These are phyloP conservation scores for Crocodylus rhombifer DNA, from an alignment of 2,797 vertebrate genomes.

Conservation along the genomic window DNA sequence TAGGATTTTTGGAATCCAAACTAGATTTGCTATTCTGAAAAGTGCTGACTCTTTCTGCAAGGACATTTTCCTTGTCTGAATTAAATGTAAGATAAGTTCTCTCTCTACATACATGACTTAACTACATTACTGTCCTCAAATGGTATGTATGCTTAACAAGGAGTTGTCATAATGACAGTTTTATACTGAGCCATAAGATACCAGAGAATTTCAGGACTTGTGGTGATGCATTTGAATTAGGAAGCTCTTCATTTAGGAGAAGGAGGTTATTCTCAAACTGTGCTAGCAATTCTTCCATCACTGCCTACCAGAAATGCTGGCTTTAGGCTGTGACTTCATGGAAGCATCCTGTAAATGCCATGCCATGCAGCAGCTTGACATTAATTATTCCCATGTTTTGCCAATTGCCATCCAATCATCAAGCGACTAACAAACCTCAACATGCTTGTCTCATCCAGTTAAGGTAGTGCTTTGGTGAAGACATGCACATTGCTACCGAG, in stretches of 20 bases:
- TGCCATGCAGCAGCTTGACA: conserved; percentile 56
- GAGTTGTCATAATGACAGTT: background rate
- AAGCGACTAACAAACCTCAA: background rate
- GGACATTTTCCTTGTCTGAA: background rate
- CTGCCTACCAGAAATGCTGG: conserved; percentile 80
- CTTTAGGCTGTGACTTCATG: conserved; percentile 85
- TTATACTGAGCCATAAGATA: background rate
- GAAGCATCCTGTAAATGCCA: conserved; percentile 73
- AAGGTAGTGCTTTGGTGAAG: background rate
- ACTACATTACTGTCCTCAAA: background rate
- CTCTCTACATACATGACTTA: fast-evolving
- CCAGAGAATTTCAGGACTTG: background rate
- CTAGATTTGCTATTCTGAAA: background rate
- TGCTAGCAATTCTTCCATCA: conserved; percentile 79
- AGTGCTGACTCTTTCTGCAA: background rate
- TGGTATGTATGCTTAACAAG: background rate
- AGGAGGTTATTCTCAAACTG: conserved; percentile 53
- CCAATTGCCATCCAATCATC: conserved; percentile 63
- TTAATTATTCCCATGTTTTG: conserved; percentile 62
- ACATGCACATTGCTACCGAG: background rate
- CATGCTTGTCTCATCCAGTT: background rate
- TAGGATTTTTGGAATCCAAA: background rate
- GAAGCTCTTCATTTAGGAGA: conserved; percentile 30
- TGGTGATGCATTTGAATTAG: background rate
- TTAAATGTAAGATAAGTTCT: background rate